These are phyloP conservation scores for Morone saxatilis DNA, from an alignment of 2,113 vertebrate species.

Conservation along the genomic window DNA sequence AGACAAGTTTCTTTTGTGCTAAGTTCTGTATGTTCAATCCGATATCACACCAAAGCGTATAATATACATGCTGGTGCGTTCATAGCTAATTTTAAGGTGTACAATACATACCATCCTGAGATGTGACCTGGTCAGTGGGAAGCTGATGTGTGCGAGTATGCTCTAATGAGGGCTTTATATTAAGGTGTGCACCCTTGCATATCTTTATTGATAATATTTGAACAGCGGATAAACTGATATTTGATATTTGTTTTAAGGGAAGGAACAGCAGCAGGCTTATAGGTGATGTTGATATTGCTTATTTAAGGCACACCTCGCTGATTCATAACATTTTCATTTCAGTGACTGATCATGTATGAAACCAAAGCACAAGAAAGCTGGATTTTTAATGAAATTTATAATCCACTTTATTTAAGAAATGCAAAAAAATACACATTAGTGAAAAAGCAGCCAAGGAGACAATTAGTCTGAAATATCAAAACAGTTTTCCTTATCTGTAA, in stretches of 20 bases:
- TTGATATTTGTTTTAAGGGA: constrained; percentile 62
- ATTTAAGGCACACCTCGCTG: background rate
- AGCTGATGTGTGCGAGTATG: background rate
- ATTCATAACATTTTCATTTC: background rate
- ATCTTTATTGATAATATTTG: constrained; percentile 6
- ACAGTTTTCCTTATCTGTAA: constrained; percentile 36
- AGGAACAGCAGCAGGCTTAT: background rate
- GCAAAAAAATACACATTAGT: background rate
- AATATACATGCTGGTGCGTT: too few relatives aligned
- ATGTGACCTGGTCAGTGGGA: constrained; percentile 5
- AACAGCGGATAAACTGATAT: background rate
- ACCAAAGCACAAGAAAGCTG: background rate
- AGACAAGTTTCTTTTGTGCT: too few relatives aligned
- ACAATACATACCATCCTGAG: constrained; percentile 62
- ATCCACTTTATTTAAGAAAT: constrained; percentile 30
- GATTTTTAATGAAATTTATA: background rate
- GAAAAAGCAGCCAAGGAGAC: constrained; percentile 5
- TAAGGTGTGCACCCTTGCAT: background rate
- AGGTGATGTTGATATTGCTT: background rate
- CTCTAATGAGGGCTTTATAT: constrained; percentile 26
- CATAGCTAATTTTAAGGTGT: background rate
- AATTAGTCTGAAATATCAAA: constrained; percentile 18
- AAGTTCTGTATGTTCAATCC: too few relatives aligned
- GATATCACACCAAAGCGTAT: too few relatives aligned
- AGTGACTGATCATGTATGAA: too few relatives aligned